phyloP scores from a whole-genome alignment of 2,797 vertebrate species.

The Rhyacichthys aspro region DNA sequence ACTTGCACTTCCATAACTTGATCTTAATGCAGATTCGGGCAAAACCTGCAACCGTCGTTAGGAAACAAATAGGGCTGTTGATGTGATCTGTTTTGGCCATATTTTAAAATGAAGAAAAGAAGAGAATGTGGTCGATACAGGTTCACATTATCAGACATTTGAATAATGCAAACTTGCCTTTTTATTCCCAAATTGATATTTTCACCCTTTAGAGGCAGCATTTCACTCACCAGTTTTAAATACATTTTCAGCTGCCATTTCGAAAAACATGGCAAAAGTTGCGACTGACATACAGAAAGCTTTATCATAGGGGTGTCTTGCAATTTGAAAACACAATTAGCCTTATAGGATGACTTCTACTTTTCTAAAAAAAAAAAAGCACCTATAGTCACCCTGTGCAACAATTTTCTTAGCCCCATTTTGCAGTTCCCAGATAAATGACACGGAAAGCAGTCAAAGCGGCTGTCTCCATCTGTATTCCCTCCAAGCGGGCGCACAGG shows the following conservation, averaged over 20 bases:
- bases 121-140: conserved; percentile 5
- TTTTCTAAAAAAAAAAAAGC: neutral
- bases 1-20: conserved; percentile 38
- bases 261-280: too few species aligned
- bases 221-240: neutral
- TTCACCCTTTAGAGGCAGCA: too few species aligned
- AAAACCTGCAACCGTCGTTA: conserved; percentile 24
- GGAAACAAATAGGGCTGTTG: conserved; percentile 13
- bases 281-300: neutral
- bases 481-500: conserved; percentile 47
- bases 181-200: too few species aligned
- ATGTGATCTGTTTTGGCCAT: conserved; percentile 4
- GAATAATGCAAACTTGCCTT: too few species aligned
- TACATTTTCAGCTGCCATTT: too few species aligned
- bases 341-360: neutral
- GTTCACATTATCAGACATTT: neutral
- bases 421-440: conserved; percentile 29
- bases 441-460: conserved; percentile 33
- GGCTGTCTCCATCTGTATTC: conserved; percentile 48
- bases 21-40: conserved; percentile 22
- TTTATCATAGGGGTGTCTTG: neutral
- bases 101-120: conserved; percentile 23
- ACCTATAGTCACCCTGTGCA: conserved; percentile 21
- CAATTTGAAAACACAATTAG: neutral
- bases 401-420: conserved; percentile 16